Conservation (phyloP, 2,888 invertebrate species). For the Drosophila greeni region DNA sequence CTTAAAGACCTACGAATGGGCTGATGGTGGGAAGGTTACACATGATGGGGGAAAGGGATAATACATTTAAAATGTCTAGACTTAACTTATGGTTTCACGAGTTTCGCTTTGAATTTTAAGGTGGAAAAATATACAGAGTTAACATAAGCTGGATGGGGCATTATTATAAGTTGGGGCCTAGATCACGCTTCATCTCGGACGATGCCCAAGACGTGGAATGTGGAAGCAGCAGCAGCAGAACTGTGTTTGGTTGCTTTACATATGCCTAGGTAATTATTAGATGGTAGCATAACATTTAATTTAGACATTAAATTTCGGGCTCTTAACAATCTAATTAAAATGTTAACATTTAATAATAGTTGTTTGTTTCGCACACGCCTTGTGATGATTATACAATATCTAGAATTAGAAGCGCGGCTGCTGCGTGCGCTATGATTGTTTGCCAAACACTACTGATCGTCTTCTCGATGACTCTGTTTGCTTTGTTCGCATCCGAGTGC, state of each 20-base stretch:
- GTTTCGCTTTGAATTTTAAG: constrained; percentile 4
- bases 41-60: constrained; percentile 6
- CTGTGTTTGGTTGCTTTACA: constrained; percentile 24
- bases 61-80: constrained; percentile 37
- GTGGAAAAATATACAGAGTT: constrained; percentile 26
- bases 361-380: constrained; percentile 39
- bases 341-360: constrained; percentile 63
- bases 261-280: constrained; percentile 25
- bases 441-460: constrained; percentile 29
- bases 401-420: constrained; percentile 46
- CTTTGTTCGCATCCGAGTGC: constrained; percentile 15
- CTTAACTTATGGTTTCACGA: constrained; percentile 25
- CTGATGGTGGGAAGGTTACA: constrained; percentile 29
- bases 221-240: constrained; percentile 32
- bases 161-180: constrained; percentile 20
- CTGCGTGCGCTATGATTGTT: constrained; percentile 39
- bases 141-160: not conserved
- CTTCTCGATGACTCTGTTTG: constrained; percentile 18
- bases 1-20: constrained; percentile 24
- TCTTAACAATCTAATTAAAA: constrained; percentile 66
- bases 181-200: constrained; percentile 15
- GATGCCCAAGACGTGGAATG: constrained; percentile 31
- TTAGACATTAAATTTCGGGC: constrained; percentile 58
- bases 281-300: constrained; percentile 60
- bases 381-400: constrained; percentile 36